Conservation (phyloP, 1,140 invertebrate species). For the Trichogramma pretiosum region DNA sequence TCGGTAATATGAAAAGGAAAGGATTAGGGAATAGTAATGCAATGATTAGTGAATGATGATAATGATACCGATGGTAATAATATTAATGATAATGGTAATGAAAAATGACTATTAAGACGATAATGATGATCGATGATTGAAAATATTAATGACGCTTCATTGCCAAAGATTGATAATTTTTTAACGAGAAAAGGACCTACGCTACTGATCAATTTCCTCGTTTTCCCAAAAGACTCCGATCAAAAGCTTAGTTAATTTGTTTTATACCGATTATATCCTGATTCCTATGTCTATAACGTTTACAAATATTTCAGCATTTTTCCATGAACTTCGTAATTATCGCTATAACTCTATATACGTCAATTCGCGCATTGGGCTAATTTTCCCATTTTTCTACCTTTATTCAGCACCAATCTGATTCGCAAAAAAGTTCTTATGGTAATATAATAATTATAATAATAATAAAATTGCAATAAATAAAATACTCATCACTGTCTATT, state of each 20-base stretch:
- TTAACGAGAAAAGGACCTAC: too few species aligned
- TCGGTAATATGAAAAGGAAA: conserved; percentile 8
- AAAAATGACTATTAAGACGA: conserved; percentile 8
- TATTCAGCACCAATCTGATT: conserved; percentile 46
- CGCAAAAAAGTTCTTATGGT: conserved; percentile 10
- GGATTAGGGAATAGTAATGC: not conserved
- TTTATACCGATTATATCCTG: too few species aligned
- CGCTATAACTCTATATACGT: too few species aligned
- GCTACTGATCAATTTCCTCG: too few species aligned
- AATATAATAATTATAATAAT: not conserved
- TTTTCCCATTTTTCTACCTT: conserved; percentile 29
- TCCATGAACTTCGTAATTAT: too few species aligned
- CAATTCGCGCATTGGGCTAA: too few species aligned
- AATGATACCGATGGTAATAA: conserved; percentile 28
- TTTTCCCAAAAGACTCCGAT: too few species aligned
- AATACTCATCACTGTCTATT: conserved; percentile 40
- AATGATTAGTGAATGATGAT: conserved; percentile 24
- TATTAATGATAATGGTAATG: conserved; percentile 10
- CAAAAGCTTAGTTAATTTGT: too few species aligned
- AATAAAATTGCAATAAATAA: conserved; percentile 28
- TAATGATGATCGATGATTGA: not conserved
- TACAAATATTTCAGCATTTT: too few species aligned
- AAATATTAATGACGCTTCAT: not conserved
- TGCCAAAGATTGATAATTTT: not conserved
- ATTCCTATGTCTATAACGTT: too few species aligned